Base-by-base conservation (phyloP, 2,888 invertebrate species). In the Andrena minutula region DNA sequence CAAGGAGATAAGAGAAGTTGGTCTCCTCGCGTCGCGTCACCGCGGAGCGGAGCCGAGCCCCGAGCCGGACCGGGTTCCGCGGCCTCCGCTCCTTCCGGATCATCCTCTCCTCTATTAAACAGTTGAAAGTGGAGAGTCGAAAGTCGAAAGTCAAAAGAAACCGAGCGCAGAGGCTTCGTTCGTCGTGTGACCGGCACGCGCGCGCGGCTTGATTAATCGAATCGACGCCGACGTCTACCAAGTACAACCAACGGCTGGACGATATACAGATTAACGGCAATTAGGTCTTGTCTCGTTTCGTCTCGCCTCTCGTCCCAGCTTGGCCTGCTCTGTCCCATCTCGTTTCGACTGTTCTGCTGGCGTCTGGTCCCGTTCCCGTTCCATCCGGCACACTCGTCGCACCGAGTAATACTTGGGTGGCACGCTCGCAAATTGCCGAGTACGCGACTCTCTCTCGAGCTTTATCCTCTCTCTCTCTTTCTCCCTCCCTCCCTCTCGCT, bases 1-100 rank as follows among this genome's bases (percentile, higher is more conserved):
- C 81, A 60, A 53, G 71, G 76, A 75, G 75, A 79, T 80, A 80
- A 83, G 75, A 76, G 84, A 16, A 86, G 73, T 82, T 76, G 60
- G 63, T 84, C 75, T 74, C 75, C 63, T 68, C 68, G 49, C 41
- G 75, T 76, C 64, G 72, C 73, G 56, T 41, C 23, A 10, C 6
- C 23, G 53, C 53, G 53, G 23, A 53, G 47, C 75, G 70, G 69
- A 86, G 72, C 49, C 61, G 49, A 47, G 73, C 85, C 75, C 85
- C 75, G 83, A 41, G 80, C 69, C 66, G 66, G 69, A 41, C 41
- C 41, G 41, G 56, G 49, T 49, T 49, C 32, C 49, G 71, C 60
- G 32, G 64, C 35, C 53, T 51, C 28, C 53, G 71, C 61, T 61
- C 60, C 58, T 47, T 49, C 28, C 65, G 53, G 71, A 63, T 65